phyloP scores from a whole-genome alignment of 2,797 vertebrate genomes.

The Mycteria americana region DNA sequence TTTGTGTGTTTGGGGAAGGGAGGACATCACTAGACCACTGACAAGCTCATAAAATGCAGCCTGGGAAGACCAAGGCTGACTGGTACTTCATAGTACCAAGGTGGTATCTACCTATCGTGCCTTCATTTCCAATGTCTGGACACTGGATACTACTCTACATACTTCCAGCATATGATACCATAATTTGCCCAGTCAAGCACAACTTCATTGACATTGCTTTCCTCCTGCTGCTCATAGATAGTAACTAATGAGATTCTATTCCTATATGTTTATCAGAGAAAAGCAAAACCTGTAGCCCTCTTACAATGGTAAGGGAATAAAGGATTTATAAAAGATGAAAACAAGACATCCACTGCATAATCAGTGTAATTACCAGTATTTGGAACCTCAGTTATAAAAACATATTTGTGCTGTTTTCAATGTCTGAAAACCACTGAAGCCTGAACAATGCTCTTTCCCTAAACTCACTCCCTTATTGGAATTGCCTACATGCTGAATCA shows the following conservation, averaged over 20 bases:
- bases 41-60: background rate
- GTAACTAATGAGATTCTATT: background rate
- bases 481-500: background rate
- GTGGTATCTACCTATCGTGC: background rate
- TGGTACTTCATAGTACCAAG: background rate
- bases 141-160: background rate
- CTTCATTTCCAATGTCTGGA: background rate
- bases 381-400: background rate
- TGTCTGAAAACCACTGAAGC: background rate
- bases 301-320: background rate
- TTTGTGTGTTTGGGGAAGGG: background rate
- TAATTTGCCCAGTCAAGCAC: background rate
- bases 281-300: background rate
- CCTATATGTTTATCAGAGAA: background rate
- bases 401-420: background rate
- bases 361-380: background rate
- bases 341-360: background rate
- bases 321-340: constrained; percentile 4
- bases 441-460: background rate
- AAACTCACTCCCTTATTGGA: background rate
- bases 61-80: background rate
- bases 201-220: background rate
- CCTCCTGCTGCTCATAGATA: background rate
- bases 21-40: background rate
- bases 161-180: background rate